Conservation (phyloP, 1,140 invertebrate species). For the Lutraria rhynchaena region DNA sequence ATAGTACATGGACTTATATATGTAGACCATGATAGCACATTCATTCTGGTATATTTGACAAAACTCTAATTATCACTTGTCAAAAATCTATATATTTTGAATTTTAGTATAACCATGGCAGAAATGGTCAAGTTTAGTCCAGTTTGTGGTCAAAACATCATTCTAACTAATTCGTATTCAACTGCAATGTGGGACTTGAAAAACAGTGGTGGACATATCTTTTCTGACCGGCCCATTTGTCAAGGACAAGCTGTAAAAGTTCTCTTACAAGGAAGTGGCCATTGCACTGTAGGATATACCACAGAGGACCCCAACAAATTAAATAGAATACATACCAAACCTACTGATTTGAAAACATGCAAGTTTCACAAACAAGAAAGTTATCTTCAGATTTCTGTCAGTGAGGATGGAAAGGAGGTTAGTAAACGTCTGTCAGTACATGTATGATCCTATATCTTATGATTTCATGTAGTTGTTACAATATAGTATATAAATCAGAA, state of each 20-base stretch:
- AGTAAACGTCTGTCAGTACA: too few relatives aligned
- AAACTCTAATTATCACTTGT: too few relatives aligned
- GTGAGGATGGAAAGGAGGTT: conserved; percentile 22
- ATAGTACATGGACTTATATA: too few relatives aligned
- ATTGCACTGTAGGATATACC: conserved; percentile 19
- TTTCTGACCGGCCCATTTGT: background rate
- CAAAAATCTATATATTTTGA: too few relatives aligned
- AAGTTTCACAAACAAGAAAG: conserved; percentile 22
- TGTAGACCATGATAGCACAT: too few relatives aligned
- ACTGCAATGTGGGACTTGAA: conserved; percentile 5
- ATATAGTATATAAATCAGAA: too few relatives aligned
- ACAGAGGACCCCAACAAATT: background rate
- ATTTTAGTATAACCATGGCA: too few relatives aligned
- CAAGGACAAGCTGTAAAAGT: conserved; percentile 19
- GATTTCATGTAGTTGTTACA: background rate
- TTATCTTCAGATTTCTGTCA: background rate
- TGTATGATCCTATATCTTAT: background rate
- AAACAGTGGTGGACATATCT: background rate
- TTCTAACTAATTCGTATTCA: background rate
- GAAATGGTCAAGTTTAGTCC: conserved; percentile 12
- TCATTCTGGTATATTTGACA: too few relatives aligned
- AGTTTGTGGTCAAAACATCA: conserved; percentile 14
- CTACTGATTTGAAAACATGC: conserved; percentile 5
- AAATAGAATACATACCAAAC: background rate
- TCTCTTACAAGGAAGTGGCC: conserved; percentile 29